phyloP scores from a whole-genome alignment of 1,140 invertebrate genomes.

The Ooceraea biroi region DNA sequence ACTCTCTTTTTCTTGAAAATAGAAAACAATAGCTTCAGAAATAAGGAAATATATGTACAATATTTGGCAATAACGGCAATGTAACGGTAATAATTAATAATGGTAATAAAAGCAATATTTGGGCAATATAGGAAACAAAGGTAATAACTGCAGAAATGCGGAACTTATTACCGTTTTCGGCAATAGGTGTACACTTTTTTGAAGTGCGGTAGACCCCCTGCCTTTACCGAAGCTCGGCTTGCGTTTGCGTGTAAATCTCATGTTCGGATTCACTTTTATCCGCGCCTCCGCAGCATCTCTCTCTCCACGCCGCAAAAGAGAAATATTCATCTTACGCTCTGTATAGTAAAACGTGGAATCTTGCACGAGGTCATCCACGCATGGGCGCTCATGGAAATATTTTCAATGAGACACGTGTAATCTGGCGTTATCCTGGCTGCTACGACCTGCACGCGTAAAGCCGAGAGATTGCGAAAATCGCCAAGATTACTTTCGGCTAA shows the following conservation, averaged over 20 bases:
- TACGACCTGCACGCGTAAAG: neutral
- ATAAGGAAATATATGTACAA: no score
- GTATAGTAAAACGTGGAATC: constrained; percentile 20
- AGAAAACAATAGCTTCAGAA: no score
- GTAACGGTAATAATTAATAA: no score
- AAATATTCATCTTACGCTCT: neutral
- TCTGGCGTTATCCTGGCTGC: neutral
- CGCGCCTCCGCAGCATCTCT: neutral
- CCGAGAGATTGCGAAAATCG: neutral
- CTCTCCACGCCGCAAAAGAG: neutral
- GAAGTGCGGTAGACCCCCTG: no score
- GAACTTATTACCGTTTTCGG: no score
- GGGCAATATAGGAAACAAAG: no score
- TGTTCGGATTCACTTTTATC: constrained; percentile 34
- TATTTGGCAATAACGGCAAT: no score
- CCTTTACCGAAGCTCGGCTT: constrained; percentile 4
- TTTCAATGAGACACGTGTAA: constrained; percentile 19
- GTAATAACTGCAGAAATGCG: no score
- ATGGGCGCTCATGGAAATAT: constrained; percentile 27
- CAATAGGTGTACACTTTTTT: no score
- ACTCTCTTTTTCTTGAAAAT: no score
- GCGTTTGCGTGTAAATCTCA: neutral
- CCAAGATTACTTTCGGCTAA: constrained; percentile 6
- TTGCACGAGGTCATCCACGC: constrained; percentile 29
- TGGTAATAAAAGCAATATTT: no score